Evolutionary conservation across 2,113 vertebrate genomes (phyloP), one percentile per base, ranked within the genome.

Genomic region (Calypte anna): DNA sequence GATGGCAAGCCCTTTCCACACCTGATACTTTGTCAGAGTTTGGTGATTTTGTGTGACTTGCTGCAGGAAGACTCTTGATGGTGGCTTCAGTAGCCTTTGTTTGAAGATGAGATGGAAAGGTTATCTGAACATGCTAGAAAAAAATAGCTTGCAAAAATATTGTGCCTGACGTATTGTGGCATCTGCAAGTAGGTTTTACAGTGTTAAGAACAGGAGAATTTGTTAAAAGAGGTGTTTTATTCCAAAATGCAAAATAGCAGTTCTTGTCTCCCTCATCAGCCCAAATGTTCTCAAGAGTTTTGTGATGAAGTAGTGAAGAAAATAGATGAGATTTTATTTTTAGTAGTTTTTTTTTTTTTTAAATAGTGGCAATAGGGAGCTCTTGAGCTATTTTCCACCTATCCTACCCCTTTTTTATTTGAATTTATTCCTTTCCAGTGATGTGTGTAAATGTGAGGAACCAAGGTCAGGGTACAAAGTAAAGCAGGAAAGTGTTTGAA

Each of bases 261-360:
- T 69, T 85, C 50, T 66, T 0, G 0, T 76, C 19, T 78, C 6
- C 73, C 7, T 57, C 16, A 16, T 63, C 18, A 30, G 36, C 31
- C 40, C 23, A 43, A 27, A 23, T 3, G 5, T 10, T 8, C 18
- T 85, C 24, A 36, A 46, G 57, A 59, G 31, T 62, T 82, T 10
- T 57, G 7, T 24, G 46, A 43, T 40, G 12, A 23, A 14, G 36
- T 69, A 81, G 59, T 10, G n/a, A 80, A 72, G 17, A 48, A 80
- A 68, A 80, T 28, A 58, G 3, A 25, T 22, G 28, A 55, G n/a
- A 4, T 6, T 62, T 87, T 87, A 23, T 48, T 79, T 48, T 48
- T 68, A 40, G 23, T 91, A 58, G 4, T 4, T 4, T 23, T 66
- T 64, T 74, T 69, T 19, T 7, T 33, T 33, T 33, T 33, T 33